Percentiles rank a stretch among this genome's conserved stretches.
These are phyloP conservation scores for Magallana angulata DNA, from an alignment of 1,140 invertebrate species.

Conservation along the genomic window DNA sequence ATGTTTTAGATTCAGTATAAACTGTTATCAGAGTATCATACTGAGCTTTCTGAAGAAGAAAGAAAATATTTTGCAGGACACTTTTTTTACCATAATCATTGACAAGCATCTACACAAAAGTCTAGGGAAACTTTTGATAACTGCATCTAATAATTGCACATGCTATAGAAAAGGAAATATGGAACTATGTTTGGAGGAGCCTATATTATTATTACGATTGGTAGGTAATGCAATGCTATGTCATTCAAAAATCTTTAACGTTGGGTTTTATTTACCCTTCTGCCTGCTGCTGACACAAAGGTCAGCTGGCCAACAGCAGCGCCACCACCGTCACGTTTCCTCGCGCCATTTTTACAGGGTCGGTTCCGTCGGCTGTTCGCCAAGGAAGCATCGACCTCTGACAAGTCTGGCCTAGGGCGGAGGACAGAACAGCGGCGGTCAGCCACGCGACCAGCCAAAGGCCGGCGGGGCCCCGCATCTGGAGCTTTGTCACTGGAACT, in stretches of 20 bases:
- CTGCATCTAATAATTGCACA: too few species aligned
- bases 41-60: too few species aligned
- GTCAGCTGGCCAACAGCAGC: conserved; percentile 74
- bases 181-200: too few species aligned
- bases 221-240: not conserved
- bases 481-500: too few species aligned
- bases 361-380: conserved; percentile 65
- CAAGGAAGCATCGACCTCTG: conserved; percentile 55
- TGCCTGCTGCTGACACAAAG: conserved; percentile 73
- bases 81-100: too few species aligned
- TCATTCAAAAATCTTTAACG: not conserved
- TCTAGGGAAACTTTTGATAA: too few species aligned
- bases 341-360: conserved; percentile 65
- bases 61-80: too few species aligned
- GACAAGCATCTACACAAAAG: too few species aligned
- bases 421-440: conserved; percentile 45
- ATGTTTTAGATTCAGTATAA: too few species aligned
- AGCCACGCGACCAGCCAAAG: conserved; percentile 59
- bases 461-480: conserved; percentile 48
- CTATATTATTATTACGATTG: too few species aligned
- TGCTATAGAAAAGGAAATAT: too few species aligned
- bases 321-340: conserved; percentile 77
- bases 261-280: conserved; percentile 62
- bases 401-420: not conserved
- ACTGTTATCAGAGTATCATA: too few species aligned